Evolutionary conservation across 2,888 invertebrate species (phyloP), one percentile per base, ranked within the genome.

Genomic region (Myathropa florea): DNA sequence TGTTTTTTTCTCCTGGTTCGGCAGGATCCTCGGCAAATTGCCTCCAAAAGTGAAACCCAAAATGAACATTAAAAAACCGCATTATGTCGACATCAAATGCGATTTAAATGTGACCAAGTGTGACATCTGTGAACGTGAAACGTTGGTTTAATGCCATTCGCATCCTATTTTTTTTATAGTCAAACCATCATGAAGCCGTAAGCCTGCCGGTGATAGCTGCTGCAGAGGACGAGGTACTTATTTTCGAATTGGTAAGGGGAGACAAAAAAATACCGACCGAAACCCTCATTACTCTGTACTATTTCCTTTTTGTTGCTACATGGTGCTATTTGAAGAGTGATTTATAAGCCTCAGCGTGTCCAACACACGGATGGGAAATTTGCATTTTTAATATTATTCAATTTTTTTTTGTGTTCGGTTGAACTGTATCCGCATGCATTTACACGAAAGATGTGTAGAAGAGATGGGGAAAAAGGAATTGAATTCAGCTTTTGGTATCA

Each of bases 101-200:
- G 86, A 86, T 86, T 86, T 86, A 86, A 86, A 83, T 86, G 86
- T 83, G 75, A 86, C 86, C 86, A 83, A 86, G 78, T 86, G 86
- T 83, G 83, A 86, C 86, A 86, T 83, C 86, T 86, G 86, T 83
- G 83, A 78, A 86, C 68, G 83, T 65, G 78, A 83, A 85, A 77
- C 72, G 77, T 77, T 64, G 72, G 72, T 77, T 72, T 85, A 85
- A 86, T 86, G 78, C 61, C 86, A 83, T 73, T 64, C 73, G 57
- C 78, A 68, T 82, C 33, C 33, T n/a, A 23, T 55, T 59, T 73
- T 71, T 75, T 71, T 57, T 61, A 70, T 64, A 70, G 46, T 59
- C 28, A 61, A 73, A 77, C 53, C 75, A 76, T 71, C 61, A 77
- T 70, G 59, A 39, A 71, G 26, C 33, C 28, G 63, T 63, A 72